Evolutionary conservation across 2,888 invertebrate species (phyloP), one percentile per base, ranked within the genome.

Genomic region (Idaea straminata): DNA sequence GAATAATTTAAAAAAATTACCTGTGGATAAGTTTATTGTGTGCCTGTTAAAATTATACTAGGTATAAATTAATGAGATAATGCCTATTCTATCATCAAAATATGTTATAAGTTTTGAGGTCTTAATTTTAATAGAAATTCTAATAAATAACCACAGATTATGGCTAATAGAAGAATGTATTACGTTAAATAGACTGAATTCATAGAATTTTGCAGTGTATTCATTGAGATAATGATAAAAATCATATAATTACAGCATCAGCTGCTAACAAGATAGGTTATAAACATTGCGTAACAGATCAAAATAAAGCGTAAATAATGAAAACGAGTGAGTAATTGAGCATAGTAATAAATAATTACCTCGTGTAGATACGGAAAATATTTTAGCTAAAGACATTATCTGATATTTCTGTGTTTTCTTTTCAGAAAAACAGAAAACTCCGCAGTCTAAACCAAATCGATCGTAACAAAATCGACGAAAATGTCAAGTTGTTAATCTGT

Each of bases 311-410:
- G 59, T 13, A 61, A 59, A 65, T 36, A 15, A 57, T 35, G 58
- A 15, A 16, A 66, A 57, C 36, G 16, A 5, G 62, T 25, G 7
- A 34, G 13, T 57, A 35, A 61, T 59, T 16, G 3, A 0, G 6
- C 6, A 10, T n/a, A 10, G 13, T 57, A 35, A n/a, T 59, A 4
- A 69, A 1, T 13, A 5, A 62, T 66, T 89, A 93, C 93, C 92
- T 87, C 89, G 79, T 73, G 88, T 84, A 57, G 91, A 84, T 62
- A 93, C 72, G 47, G 94, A 93, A 88, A 93, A 94, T 85, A 94
- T 79, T 87, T 94, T 94, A 59, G 88, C 86, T 72, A 93, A 77
- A 66, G 93, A 91, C 93, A 93, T 93, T 82, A 75, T 84, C 66
- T 64, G 65, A 69, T 57, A 66, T 62, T 61, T 62, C 62, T 65